Evolutionary conservation across 2,113 vertebrate genomes (phyloP).

Genomic region (Chaenocephalus aceratus): DNA sequence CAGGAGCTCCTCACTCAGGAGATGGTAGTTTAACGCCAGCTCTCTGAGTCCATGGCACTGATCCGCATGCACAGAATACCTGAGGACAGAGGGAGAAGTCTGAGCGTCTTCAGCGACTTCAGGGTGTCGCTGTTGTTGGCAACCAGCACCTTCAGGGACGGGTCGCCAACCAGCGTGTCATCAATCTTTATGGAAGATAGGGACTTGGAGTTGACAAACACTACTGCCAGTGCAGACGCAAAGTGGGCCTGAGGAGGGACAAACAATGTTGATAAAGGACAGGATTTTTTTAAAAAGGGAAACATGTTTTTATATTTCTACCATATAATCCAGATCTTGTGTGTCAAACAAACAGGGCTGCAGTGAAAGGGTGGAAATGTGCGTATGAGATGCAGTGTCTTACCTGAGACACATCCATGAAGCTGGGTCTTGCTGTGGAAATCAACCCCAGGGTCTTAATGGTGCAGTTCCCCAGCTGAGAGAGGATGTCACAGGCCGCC

Average conservation of each 20-base stretch:
- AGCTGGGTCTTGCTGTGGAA: slow-evolving; percentile 92
- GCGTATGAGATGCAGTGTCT: slow-evolving; percentile 9
- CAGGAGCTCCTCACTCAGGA: slow-evolving; percentile 93
- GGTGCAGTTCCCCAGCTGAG: slow-evolving; percentile 93
- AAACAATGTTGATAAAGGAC: not conserved
- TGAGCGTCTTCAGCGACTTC: slow-evolving; percentile 87
- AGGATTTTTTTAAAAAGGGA: not conserved
- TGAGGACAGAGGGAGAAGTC: slow-evolving; percentile 29
- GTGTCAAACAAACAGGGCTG: not conserved
- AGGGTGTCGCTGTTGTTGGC: slow-evolving; percentile 96
- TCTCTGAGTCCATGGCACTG: slow-evolving; percentile 95
- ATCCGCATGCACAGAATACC: slow-evolving; percentile 85
- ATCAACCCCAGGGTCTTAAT: slow-evolving; percentile 92
- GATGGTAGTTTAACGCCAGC: slow-evolving; percentile 93
- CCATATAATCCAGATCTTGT: not conserved
- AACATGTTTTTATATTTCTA: no score
- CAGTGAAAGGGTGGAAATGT: slow-evolving; percentile 1
- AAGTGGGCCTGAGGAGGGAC: slow-evolving; percentile 72
- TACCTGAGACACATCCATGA: slow-evolving; percentile 93
- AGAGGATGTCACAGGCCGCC: slow-evolving; percentile 92
- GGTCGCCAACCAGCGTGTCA: slow-evolving; percentile 94
- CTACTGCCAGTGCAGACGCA: slow-evolving; percentile 94
- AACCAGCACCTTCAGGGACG: slow-evolving; percentile 94
- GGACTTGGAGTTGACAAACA: slow-evolving; percentile 97
- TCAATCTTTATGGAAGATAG: slow-evolving; percentile 96